Percentiles rank a stretch among this genome's conserved stretches.
Conservation (phyloP, 2,797 vertebrate genomes). For the Sebastes vulpes region DNA sequence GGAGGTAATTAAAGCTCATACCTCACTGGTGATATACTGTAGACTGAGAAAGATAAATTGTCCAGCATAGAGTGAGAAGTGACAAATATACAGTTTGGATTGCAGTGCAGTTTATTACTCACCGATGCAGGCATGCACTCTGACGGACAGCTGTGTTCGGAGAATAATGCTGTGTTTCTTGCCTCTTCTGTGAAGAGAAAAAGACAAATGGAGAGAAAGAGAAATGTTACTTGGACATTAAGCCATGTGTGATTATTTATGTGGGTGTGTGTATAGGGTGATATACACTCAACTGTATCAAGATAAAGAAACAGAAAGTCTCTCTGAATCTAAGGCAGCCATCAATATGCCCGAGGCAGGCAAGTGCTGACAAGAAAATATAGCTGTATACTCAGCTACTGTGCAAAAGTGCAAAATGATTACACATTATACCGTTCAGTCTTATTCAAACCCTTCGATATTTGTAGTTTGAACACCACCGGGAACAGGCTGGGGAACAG, state of each 20-base stretch:
- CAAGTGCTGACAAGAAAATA: constrained; percentile 34
- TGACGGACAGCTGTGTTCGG: constrained; percentile 95
- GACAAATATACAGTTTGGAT: constrained; percentile 10
- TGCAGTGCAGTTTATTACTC: constrained; percentile 73
- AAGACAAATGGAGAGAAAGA: constrained; percentile 30
- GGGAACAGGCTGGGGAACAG: background rate
- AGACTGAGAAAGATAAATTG: constrained; percentile 14
- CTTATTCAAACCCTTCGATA: background rate
- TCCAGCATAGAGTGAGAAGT: constrained; percentile 6
- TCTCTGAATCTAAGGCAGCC: constrained; percentile 17
- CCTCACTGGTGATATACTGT: constrained; percentile 31
- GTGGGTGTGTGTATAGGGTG: background rate
- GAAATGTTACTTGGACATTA: constrained; percentile 15
- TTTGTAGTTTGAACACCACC: constrained; percentile 27
- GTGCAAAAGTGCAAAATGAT: constrained; percentile 18
- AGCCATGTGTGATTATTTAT: background rate
- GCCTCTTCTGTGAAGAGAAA: constrained; percentile 84
- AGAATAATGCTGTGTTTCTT: constrained; percentile 95
- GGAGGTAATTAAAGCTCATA: constrained; percentile 42
- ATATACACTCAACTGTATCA: background rate
- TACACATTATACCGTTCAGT: constrained; percentile 17
- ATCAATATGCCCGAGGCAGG: constrained; percentile 8
- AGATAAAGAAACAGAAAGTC: background rate
- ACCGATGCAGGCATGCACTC: constrained; percentile 98
- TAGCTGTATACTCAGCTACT: background rate